These are phyloP conservation scores for Euwallacea similis DNA, from an alignment of 1,140 invertebrate genomes.

Conservation along the genomic window DNA sequence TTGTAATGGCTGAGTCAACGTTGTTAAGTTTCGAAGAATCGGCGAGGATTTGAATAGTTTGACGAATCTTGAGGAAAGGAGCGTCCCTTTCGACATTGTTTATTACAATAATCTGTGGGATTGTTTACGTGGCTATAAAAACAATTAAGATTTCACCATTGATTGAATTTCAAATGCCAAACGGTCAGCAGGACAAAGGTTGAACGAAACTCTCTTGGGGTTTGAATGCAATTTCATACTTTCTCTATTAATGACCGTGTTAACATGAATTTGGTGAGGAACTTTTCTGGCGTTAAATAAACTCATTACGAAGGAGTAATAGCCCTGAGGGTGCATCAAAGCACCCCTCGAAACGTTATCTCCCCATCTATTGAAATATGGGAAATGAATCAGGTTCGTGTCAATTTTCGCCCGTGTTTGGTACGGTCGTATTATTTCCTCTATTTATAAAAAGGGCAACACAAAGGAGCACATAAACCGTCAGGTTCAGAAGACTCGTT, in stretches of 20 bases:
- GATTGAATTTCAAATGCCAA: slow-evolving; percentile 8
- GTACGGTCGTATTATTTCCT: slow-evolving; percentile 1
- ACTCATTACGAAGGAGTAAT: too few relatives aligned
- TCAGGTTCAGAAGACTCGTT: background rate
- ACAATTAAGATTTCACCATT: background rate
- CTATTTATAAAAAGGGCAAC: background rate
- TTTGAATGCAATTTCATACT: too few relatives aligned
- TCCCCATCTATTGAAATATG: background rate
- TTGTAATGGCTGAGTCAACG: slow-evolving; percentile 19
- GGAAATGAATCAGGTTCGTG: slow-evolving; percentile 1
- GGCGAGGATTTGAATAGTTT: background rate
- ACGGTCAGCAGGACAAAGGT: background rate
- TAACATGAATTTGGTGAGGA: too few relatives aligned
- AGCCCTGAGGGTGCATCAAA: too few relatives aligned
- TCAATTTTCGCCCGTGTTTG: background rate
- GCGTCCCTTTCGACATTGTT: background rate
- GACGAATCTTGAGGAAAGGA: background rate
- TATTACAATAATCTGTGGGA: slow-evolving; percentile 1
- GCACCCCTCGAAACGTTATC: background rate
- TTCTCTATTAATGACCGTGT: too few relatives aligned
- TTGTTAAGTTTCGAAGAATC: background rate
- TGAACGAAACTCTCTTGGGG: too few relatives aligned
- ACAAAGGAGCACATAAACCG: background rate
- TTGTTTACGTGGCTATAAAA: background rate
- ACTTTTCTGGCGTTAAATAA: too few relatives aligned